Evolutionary conservation across 2,113 vertebrate species (phyloP), one percentile per base, ranked within the genome.

Genomic region (Scophthalmus maximus): DNA sequence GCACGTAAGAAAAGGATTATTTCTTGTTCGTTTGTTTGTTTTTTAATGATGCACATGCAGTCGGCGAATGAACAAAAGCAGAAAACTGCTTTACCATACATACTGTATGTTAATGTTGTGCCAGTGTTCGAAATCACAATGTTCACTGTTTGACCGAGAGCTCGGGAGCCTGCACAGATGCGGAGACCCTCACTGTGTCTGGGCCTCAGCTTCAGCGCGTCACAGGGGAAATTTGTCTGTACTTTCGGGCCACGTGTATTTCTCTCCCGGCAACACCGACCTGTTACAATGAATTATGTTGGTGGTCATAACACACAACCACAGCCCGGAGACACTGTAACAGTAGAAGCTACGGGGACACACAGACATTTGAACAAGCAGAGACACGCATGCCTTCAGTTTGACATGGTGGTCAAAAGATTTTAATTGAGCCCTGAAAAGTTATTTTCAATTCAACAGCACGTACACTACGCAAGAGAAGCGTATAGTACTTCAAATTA

Each of bases 151-250:
- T 69, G 58, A 29, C 68, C 26, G 38, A 40, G 58, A 59, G 53
- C 68, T 51, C n/a, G 15, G 10, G 42, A 78, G n/a, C n/a, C n/a
- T 68, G 29, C 78, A 77, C 70, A 59, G 55, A 50, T 40, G 26
- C 30, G 62, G 53, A 36, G 42, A 49, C 25, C 30, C n/a, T 10
- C 30, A 32, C 23, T 60, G 46, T 42, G 26, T 51, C 59, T 49
- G 50, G 25, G 51, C 64, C 62, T 69, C n/a, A n/a, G 51, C 49
- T 61, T 75, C 69, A 64, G n/a, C 4, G 11, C 67, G 32, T 72
- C 76, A 77, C 80, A 52, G 53, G 80, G 78, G 72, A 88, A 83
- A 83, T 83, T 29, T 76, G 51, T 57, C 59, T 59, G 61, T 53
- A 68, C 74, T 81, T 83, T 77, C 44, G 53, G 44, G 58, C 51